These are phyloP conservation scores for Anadara kagoshimensis DNA, from an alignment of 1,140 invertebrate species.

Conservation along the genomic window DNA sequence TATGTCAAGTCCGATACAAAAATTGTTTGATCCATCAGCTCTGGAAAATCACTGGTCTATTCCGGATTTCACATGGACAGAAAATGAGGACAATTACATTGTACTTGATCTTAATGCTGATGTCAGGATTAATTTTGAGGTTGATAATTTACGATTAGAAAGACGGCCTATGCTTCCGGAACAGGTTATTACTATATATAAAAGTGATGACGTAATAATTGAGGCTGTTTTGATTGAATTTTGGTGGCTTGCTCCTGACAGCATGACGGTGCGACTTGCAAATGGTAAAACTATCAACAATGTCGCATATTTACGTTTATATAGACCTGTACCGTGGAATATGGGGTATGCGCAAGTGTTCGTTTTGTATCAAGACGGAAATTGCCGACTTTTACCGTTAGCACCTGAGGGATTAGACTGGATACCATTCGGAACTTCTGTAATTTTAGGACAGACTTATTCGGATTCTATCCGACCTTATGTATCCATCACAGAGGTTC, in stretches of 20 bases:
- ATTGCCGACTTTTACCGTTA: slow-evolving; percentile 38
- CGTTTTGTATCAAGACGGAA: slow-evolving; percentile 52
- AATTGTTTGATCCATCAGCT: slow-evolving; percentile 9
- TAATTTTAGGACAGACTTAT: slow-evolving; percentile 45
- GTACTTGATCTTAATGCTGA: slow-evolving; percentile 32
- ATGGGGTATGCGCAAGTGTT: slow-evolving; percentile 43
- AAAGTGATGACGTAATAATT: slow-evolving; percentile 33
- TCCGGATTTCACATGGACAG: slow-evolving; percentile 43
- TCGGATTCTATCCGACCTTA: slow-evolving; percentile 36
- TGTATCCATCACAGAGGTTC: slow-evolving; percentile 36
- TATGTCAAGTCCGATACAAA: slow-evolving; percentile 14
- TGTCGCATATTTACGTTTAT: slow-evolving; percentile 45
- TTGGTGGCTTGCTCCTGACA: slow-evolving; percentile 48
- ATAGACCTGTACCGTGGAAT: slow-evolving; percentile 38
- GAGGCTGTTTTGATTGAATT: slow-evolving; percentile 48
- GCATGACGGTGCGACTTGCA: slow-evolving; percentile 36
- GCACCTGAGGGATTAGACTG: slow-evolving; percentile 44
- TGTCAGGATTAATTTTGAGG: slow-evolving; percentile 11
- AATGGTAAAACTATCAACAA: slow-evolving; percentile 29
- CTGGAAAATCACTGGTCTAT: slow-evolving; percentile 34
- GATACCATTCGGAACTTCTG: slow-evolving; percentile 54
- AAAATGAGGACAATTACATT: slow-evolving; percentile 36
- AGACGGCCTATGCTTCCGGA: slow-evolving; percentile 37
- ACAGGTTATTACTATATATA: slow-evolving; percentile 31
- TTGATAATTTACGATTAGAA: slow-evolving; percentile 38